Evolutionary conservation across 23 tunicate species (phyloP), one percentile per base, ranked within the genome.

Genomic region (Clavelina lepadiformis): DNA sequence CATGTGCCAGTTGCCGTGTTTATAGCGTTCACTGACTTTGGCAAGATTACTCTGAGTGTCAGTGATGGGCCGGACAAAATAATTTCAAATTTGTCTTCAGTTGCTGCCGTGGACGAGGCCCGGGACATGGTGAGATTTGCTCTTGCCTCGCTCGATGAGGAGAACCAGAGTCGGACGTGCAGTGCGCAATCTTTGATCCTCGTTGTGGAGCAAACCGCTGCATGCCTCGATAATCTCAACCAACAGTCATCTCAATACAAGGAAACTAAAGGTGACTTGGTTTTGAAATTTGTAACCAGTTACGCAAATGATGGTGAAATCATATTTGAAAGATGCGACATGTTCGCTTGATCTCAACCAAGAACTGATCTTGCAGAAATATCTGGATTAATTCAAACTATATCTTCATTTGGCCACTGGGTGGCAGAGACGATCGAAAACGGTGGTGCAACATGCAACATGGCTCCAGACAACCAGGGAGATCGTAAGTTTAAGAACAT

Each of bases 381-480:
- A 20, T 68, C 65, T 55, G 82, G 70, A 7, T 19, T 86, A 52
- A 54, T 86, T 3, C 80, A 78, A 35, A 50, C 80, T 0, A 56
- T 89, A 5, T 49, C 91, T 3, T 51, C 74, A 3, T 89, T 89
- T 64, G 97, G 89, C 26, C 97, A 89, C 74, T 77, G 78, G 79
- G 64, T 81, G 75, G 61, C 97, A 1, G 75, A 89, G 50, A 75
- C 85, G 6, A 67, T 89, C 25, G 77, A 73, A 63, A 89, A 80
- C 51, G 97, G 89, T 11, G 80, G 74, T 7, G 83, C 88, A 0
- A 89, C 97, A 56, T 81, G 97, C 35, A 86, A 89, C 63, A 69
- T 89, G 79, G 89, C 81, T 22, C 77, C 82, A 11, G 86, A 77
- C 31, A 35, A 71, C 0, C 76, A 77, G 46, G 95, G 84, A 24